Evolutionary conservation across 2,888 invertebrate species (phyloP).

Genomic region (Seira musarum): DNA sequence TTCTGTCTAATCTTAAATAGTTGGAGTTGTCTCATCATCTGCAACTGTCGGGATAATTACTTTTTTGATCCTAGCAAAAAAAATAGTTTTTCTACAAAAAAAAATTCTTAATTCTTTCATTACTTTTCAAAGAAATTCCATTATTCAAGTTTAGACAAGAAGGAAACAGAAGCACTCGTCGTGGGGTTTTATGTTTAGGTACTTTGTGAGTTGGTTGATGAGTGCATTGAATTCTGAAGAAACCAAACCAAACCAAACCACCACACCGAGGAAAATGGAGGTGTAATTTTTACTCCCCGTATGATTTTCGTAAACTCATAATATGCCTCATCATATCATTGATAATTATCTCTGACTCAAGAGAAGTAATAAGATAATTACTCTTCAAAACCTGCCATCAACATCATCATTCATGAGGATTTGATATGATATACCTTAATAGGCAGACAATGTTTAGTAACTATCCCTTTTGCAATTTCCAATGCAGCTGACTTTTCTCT

Average conservation of each 20-base stretch:
- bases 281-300: background rate
- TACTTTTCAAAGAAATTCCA: background rate
- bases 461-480: background rate
- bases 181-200: too few species aligned
- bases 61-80: too few species aligned
- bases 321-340: slow-evolving; percentile 35
- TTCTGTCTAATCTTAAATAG: background rate
- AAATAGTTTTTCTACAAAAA: background rate
- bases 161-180: too few species aligned
- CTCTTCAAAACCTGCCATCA: slow-evolving; percentile 49
- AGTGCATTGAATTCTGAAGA: too few species aligned
- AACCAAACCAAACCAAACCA: too few species aligned
- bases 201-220: too few species aligned
- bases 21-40: background rate
- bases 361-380: slow-evolving; percentile 55
- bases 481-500: background rate
- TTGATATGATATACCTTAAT: background rate
- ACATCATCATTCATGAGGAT: slow-evolving; percentile 35
- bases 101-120: background rate
- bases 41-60: too few species aligned
- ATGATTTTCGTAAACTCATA: background rate
- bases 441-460: too few species aligned
- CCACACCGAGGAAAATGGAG: background rate
- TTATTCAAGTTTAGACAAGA: too few species aligned
- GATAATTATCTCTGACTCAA: slow-evolving; percentile 49